Evolutionary conservation across 2,797 vertebrate species (phyloP).

Genomic region (Propithecus deckenii): DNA sequence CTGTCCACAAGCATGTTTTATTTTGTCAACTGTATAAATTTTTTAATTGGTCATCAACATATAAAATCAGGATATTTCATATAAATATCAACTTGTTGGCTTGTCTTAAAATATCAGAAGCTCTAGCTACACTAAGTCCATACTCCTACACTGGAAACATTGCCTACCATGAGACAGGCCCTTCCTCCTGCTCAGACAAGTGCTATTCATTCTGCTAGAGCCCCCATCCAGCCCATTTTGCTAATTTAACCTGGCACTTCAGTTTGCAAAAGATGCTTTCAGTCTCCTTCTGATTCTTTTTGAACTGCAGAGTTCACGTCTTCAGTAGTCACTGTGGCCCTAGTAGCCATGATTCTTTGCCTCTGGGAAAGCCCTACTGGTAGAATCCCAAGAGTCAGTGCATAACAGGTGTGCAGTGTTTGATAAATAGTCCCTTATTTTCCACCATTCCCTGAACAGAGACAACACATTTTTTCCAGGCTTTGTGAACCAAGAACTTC

Average conservation of each 20-base stretch:
- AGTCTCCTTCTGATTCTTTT: neutral
- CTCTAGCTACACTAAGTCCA: neutral
- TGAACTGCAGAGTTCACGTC: neutral
- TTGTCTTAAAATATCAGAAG: neutral
- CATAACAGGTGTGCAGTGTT: neutral
- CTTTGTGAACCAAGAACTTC: neutral
- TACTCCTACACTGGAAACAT: neutral
- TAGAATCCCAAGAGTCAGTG: neutral
- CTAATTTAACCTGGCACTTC: neutral
- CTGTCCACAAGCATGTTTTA: neutral
- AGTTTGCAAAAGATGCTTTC: neutral
- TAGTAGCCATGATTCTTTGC: neutral
- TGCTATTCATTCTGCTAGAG: neutral
- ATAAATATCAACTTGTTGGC: neutral
- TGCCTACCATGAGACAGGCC: neutral
- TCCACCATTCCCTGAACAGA: neutral
- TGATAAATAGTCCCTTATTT: neutral
- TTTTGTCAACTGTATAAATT: slow-evolving; percentile 20
- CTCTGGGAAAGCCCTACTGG: neutral
- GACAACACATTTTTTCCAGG: neutral
- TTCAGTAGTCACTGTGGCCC: neutral
- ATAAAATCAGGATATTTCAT: slow-evolving; percentile 11
- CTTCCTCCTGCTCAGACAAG: neutral
- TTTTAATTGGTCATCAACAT: neutral
- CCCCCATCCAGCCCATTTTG: neutral